phyloP scores from a whole-genome alignment of 1,140 invertebrate genomes.

The Nasonia giraulti region DNA sequence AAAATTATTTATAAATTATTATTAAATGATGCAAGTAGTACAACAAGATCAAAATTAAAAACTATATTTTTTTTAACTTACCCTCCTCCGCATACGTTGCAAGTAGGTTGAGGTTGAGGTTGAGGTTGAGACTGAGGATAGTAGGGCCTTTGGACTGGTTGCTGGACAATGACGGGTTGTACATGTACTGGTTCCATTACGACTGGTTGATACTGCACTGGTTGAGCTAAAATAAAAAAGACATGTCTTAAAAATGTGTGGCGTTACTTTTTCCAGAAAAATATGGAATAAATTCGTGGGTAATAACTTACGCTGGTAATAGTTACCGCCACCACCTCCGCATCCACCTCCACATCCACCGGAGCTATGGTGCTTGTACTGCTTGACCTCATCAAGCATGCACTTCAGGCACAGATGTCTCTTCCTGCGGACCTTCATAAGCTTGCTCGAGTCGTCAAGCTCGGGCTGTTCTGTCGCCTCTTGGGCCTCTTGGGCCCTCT shows the following conservation, averaged over 20 bases:
- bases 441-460: conserved; percentile 49
- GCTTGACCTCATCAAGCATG: conserved; percentile 52
- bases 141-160: background rate
- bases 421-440: conserved; percentile 62
- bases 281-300: too few species aligned
- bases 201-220: conserved; percentile 51
- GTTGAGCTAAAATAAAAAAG: background rate
- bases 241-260: background rate
- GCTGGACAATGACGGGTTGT: conserved; percentile 47
- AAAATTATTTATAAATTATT: background rate
- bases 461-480: conserved; percentile 42
- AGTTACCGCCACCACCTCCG: conserved; percentile 11
- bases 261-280: background rate
- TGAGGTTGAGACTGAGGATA: conserved; percentile 25
- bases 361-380: conserved; percentile 21
- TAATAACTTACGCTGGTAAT: conserved; percentile 27
- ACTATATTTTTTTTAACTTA: background rate
- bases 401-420: conserved; percentile 62
- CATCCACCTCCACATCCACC: conserved; percentile 49
- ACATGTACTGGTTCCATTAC: conserved; percentile 32
- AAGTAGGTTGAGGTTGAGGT: conserved; percentile 34
- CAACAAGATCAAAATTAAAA: too few species aligned
- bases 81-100: conserved; percentile 47
- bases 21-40: too few species aligned
- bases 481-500: conserved; percentile 39